phyloP scores from a whole-genome alignment of 2,113 vertebrate species.

The Saguinus imperator region DNA sequence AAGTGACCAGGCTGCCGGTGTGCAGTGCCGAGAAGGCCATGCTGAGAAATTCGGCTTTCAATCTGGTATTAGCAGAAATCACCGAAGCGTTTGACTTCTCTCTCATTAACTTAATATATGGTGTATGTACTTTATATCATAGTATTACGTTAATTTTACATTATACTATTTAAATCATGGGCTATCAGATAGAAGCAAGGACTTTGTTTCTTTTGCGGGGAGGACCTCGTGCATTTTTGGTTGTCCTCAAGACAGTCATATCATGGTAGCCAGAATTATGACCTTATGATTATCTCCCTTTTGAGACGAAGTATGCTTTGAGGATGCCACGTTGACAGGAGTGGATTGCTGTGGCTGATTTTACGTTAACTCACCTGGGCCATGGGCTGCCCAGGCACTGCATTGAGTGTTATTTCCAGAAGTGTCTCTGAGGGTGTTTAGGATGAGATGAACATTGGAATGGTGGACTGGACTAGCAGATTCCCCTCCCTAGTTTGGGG shows the following conservation, averaged over 20 bases:
- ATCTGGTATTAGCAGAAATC: background rate
- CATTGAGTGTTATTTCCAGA: background rate
- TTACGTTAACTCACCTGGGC: background rate
- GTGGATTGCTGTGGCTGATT: background rate
- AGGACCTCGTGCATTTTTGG: too few species aligned
- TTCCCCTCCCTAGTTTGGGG: background rate
- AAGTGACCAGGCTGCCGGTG: background rate
- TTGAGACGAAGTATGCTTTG: background rate
- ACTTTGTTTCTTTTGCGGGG: background rate
- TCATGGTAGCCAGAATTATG: background rate
- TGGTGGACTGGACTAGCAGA: background rate
- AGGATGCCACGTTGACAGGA: background rate
- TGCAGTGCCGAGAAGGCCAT: fast-evolving
- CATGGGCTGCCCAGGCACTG: background rate
- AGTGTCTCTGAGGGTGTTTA: background rate
- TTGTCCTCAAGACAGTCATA: background rate
- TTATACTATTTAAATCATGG: background rate
- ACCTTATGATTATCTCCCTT: background rate
- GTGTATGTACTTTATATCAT: background rate
- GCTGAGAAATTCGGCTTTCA: too few species aligned
- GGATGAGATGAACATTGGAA: background rate
- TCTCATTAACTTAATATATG: background rate
- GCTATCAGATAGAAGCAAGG: background rate
- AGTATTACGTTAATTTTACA: background rate
- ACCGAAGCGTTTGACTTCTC: background rate